These are phyloP conservation scores for Monodelphis domestica DNA, from an alignment of 2,797 vertebrate genomes.

Conservation along the genomic window DNA sequence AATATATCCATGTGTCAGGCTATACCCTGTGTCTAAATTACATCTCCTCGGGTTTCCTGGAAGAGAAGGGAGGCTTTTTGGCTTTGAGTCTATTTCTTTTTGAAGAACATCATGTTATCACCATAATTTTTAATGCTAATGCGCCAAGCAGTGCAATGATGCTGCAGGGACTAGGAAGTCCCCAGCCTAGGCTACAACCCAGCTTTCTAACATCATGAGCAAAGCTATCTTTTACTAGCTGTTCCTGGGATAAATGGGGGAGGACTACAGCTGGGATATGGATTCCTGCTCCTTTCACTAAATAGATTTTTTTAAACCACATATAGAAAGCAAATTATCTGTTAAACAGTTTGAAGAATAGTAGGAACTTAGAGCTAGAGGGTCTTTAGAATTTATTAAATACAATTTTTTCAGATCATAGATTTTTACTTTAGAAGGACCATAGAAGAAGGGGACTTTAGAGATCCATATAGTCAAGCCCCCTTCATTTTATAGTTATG, in stretches of 20 bases:
- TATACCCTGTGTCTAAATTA: neutral
- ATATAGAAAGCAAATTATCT: neutral
- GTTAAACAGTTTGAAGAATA: neutral
- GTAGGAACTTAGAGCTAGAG: neutral
- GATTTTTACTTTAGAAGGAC: too few relatives aligned
- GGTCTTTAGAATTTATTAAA: neutral
- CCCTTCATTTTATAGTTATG: too few relatives aligned
- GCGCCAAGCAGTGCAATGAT: neutral
- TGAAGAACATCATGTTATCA: constrained; percentile 2
- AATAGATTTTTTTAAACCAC: neutral
- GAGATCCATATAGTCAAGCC: neutral
- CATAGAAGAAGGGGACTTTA: neutral
- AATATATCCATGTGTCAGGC: neutral
- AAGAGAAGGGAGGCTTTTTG: neutral
- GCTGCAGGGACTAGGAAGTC: neutral
- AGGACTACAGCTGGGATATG: neutral
- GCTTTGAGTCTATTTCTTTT: neutral
- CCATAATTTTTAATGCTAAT: neutral
- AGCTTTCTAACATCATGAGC: neutral
- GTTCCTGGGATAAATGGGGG: neutral
- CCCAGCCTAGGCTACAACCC: neutral
- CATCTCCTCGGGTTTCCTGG: neutral
- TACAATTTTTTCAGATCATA: neutral
- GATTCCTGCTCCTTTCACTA: neutral
- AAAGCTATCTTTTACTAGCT: neutral